Evolutionary conservation across 2,888 invertebrate species (phyloP), one percentile per base, ranked within the genome.

Genomic region (Griposia aprilina): DNA sequence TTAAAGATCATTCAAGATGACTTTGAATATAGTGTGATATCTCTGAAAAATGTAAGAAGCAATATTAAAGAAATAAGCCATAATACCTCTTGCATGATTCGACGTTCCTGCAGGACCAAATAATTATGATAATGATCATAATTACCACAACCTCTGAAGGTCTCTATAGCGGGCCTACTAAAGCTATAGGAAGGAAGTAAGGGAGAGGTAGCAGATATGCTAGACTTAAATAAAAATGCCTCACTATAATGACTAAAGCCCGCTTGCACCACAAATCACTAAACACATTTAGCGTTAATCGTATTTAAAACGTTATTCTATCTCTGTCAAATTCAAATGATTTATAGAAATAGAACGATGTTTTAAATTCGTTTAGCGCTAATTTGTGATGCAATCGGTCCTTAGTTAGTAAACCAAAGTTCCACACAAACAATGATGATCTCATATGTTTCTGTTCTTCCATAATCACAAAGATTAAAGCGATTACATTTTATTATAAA

Each of bases 401-500:
- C 3, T 36, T 36, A 36, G 45, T 71, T 45, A 30, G 7, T 36
- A 23, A 63, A 41, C 68, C 48, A 75, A 30, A 45, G 62, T 48
- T 23, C 60, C 62, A 26, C 36, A 48, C 63, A 73, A 67, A 55
- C 57, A 62, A 36, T 63, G 70, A 62, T 81, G 76, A 81, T 77
- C 45, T 81, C 67, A 81, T 65, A 59, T 26, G 30, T 65, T 74
- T 59, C 36, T 36, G 52, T 45, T 30, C 60, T 30, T 78, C 20
- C n/a, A 41, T 50, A 76, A 70, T 70, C 55, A 30, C 17, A 41
- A 15, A 71, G 48, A 70, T 80, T 48, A 66, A 23, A 67, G 66
- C 23, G 55, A 76, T 76, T 59, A 26, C 5, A 60, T 67, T 60
- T 65, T 50, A 30, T 60, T 45, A 59, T 66, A n/a, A 30, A 55